Percentiles rank a stretch among this genome's conserved stretches.
Conservation (phyloP, 2,888 invertebrate species). For the Stratiomys singularior region DNA sequence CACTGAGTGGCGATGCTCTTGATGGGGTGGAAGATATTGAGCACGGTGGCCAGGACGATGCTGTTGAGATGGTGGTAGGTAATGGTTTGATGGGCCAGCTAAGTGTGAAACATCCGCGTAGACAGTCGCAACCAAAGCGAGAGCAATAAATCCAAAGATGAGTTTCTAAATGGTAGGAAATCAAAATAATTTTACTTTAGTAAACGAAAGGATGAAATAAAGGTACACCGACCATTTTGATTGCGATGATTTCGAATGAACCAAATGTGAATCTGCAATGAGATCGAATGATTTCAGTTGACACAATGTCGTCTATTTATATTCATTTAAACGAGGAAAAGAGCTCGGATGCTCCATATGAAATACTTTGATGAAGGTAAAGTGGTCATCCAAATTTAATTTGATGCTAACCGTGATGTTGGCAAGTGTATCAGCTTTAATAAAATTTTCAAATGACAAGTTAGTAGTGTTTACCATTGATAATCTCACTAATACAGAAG, state of each 20-base stretch:
- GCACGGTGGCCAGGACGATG: background rate
- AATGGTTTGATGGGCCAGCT: background rate
- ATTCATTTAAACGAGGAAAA: background rate
- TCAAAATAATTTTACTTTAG: too few relatives aligned
- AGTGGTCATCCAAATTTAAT: background rate
- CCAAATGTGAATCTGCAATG: background rate
- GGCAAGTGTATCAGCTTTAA: background rate
- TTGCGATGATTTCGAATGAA: background rate
- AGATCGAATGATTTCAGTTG: conserved; percentile 8
- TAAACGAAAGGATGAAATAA: too few relatives aligned
- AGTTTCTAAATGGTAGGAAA: background rate
- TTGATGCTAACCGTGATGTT: background rate
- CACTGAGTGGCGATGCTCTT: too few relatives aligned
- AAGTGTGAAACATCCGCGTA: conserved; percentile 5
- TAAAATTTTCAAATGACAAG: too few relatives aligned
- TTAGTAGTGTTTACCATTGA: too few relatives aligned
- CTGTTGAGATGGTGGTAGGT: background rate
- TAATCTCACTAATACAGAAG: too few relatives aligned
- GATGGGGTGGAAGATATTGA: too few relatives aligned
- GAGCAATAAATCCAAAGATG: background rate
- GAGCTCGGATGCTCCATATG: background rate
- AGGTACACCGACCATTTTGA: background rate
- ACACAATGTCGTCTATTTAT: background rate
- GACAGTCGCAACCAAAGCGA: background rate
- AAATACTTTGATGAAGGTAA: background rate